Evolutionary conservation across 2,888 invertebrate species (phyloP), one percentile per base, ranked within the genome.

Genomic region (Entomobrya proxima): DNA sequence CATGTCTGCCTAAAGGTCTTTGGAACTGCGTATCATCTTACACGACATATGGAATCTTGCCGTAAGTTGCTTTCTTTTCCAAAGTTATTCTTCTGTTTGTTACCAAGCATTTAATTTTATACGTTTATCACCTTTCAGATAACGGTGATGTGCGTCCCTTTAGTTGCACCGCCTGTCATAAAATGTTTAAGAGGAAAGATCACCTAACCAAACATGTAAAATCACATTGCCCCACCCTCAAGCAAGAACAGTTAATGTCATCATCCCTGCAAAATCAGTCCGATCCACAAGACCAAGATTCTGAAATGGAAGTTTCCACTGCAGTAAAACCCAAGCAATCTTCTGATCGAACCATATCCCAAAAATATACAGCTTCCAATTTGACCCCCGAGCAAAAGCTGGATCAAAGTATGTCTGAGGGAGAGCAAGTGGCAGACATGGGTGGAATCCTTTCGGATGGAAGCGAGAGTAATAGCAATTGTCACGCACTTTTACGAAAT

Each of bases 1-100:
- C 88, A 89, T 69, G 85, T 88, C 64, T 89, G 89, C 72, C 85
- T 89, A 13, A 89, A 89, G 83, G 89, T 89, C 30, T 89, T 89
- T 52, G 89, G 89, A 6, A 89, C 89, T 5, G 78, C 84, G 2
- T 89, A 89, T 58, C 89, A 89, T 37, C 67, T 89, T 21, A 80
- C 81, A 18, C 67, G 89, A 21, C 89, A 89, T 27, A 86, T 89
- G 18, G 89, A 89, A 64, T 88, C 88, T 5, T 88, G 88, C 72
- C 89, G 75, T 75, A 75, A 35, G 75, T 44, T 9, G 13, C 11
- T n/a, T 15, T 21, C 18, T 7, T n/a, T 44, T n/a, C 18, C 9
- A 67, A 32, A 37, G n/a, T 35, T 6, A n/a, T 37, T 35, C 18
- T n/a, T 3, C 37, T 40, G 44, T 40, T 40, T 40, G 9, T 11